Percentiles rank a stretch among this genome's conserved stretches.
Evolutionary conservation across 2,888 invertebrate genomes (phyloP).

Genomic region (Candidula unifasciata): DNA sequence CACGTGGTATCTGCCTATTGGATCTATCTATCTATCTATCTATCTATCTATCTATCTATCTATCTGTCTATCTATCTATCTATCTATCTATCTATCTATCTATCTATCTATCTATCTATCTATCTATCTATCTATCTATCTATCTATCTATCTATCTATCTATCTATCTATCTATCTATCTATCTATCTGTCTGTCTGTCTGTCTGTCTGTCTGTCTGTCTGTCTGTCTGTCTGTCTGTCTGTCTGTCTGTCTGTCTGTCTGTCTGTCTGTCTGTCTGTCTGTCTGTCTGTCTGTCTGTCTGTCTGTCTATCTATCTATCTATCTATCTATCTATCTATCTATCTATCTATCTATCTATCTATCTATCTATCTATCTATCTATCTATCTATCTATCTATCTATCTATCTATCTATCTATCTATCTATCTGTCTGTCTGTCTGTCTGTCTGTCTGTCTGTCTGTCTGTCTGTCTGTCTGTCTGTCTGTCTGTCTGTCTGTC

Average conservation of each 20-base stretch:
- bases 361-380: background rate
- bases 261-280: background rate
- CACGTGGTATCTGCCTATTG: no score
- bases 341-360: background rate
- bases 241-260: background rate
- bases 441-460: background rate
- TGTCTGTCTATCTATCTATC: no score
- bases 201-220: conserved; percentile 15
- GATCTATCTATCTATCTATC: no score
- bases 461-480: background rate
- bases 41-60: no score
- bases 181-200: conserved; percentile 9
- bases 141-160: background rate
- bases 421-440: background rate
- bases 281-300: background rate
- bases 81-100: no score
- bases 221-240: conserved; percentile 5
- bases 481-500: background rate
- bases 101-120: no score
- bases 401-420: background rate
- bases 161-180: conserved; percentile 14
- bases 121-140: no score
- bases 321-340: background rate
- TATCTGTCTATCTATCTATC: no score
- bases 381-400: background rate